These are phyloP conservation scores for Triplophysa yarkandensis DNA, from an alignment of 2,797 vertebrate genomes.

Conservation along the genomic window DNA sequence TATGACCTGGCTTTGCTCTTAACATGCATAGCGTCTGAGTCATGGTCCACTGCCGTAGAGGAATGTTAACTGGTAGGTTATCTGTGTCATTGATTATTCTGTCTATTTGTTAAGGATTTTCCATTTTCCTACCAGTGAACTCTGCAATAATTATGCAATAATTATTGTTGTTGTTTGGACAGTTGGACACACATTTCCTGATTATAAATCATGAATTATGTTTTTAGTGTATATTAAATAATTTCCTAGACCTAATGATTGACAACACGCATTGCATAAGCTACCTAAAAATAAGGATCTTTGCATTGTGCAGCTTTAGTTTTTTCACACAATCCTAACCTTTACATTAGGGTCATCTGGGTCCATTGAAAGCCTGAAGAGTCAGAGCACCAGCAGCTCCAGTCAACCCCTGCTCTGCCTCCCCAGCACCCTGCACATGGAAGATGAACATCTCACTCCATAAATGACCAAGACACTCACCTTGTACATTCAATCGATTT, in stretches of 20 bases:
- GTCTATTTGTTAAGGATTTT: background rate
- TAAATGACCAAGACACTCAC: constrained; percentile 33
- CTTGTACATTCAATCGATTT: background rate
- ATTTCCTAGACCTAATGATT: too few species aligned
- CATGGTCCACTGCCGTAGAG: constrained; percentile 94
- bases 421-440: constrained; percentile 77
- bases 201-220: background rate
- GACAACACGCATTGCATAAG: background rate
- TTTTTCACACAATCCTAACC: background rate
- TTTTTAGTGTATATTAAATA: too few species aligned
- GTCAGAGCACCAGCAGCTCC: constrained; percentile 81
- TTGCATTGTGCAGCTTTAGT: background rate
- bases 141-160: background rate
- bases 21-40: constrained; percentile 88
- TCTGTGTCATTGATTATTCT: constrained; percentile 19
- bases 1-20: constrained; percentile 69
- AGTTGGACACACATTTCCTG: background rate
- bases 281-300: background rate
- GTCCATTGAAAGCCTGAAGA: constrained; percentile 82
- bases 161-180: background rate
- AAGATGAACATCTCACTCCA: constrained; percentile 71
- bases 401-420: constrained; percentile 84
- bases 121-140: background rate
- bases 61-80: constrained; percentile 85
- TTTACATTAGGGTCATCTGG: constrained; percentile 83